Evolutionary conservation across 2,113 vertebrate species (phyloP).

Genomic region (Pantherophis guttatus): DNA sequence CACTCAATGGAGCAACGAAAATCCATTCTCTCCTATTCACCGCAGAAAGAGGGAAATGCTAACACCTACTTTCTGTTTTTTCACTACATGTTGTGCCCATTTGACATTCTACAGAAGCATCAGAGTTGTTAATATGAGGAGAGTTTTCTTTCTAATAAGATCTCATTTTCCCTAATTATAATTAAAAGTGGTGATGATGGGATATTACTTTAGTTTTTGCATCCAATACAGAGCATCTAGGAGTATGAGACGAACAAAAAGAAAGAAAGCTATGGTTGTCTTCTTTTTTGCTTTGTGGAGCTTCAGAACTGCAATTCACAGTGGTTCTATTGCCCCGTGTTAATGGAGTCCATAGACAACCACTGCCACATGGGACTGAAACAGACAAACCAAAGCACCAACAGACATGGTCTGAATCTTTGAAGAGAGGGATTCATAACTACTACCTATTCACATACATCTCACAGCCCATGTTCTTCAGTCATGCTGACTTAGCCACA

Average conservation of each 20-base stretch:
- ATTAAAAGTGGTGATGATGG: not conserved
- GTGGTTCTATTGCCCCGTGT: not conserved
- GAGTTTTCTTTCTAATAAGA: not conserved
- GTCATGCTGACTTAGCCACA: not conserved
- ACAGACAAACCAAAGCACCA: not conserved
- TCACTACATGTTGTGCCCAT: not conserved
- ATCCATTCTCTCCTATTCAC: not conserved
- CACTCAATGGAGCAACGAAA: not conserved
- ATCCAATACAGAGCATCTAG: not conserved
- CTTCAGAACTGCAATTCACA: not conserved
- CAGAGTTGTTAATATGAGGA: not conserved
- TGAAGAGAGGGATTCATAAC: not conserved
- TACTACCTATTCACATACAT: not conserved
- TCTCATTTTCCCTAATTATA: not conserved
- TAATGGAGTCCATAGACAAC: not conserved
- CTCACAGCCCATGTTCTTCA: not conserved
- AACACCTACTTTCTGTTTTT: not conserved
- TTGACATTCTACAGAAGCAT: not conserved
- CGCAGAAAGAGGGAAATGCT: not conserved
- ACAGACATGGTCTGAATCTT: not conserved
- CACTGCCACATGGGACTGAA: not conserved
- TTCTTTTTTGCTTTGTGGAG: not conserved
- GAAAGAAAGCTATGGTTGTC: not conserved
- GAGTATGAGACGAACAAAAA: not conserved
- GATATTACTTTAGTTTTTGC: not conserved